phyloP scores from a whole-genome alignment of 2,888 invertebrate species.

The Heliconius aoede region DNA sequence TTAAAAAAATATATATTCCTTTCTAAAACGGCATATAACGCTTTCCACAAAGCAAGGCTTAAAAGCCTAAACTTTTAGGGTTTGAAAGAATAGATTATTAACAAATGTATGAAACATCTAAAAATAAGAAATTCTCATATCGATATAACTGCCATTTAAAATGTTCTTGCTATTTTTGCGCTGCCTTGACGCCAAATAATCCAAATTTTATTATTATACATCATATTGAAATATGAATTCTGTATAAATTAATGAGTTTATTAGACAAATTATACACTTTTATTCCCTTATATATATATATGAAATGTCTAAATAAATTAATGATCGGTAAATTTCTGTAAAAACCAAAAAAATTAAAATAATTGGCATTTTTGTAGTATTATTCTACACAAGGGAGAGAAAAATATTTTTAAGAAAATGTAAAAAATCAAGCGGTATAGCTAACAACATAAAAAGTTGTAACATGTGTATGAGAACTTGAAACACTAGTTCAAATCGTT shows the following conservation, averaged over 20 bases:
- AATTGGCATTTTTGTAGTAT: too few species aligned
- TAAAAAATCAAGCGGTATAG: too few species aligned
- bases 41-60: conserved; percentile 21
- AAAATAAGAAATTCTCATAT: conserved; percentile 50
- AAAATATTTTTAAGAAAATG: too few species aligned
- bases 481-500: too few species aligned
- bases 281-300: neutral
- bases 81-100: neutral
- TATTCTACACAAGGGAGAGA: too few species aligned
- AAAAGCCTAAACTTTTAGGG: neutral
- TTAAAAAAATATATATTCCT: conserved; percentile 4
- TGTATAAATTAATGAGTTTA: conserved; percentile 1
- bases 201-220: conserved; percentile 11
- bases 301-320: neutral
- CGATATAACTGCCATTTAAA: conserved; percentile 53
- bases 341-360: too few species aligned
- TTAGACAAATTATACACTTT: conserved; percentile 19
- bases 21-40: neutral
- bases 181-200: conserved; percentile 30
- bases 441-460: too few species aligned
- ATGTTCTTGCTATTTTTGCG: conserved; percentile 45
- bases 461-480: too few species aligned
- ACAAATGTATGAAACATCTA: conserved; percentile 16
- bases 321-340: neutral
- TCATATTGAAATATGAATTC: conserved; percentile 42